Evolutionary conservation across 2,113 vertebrate species (phyloP), one percentile per base, ranked within the genome.

Genomic region (Cyprinodon brontotheroides): DNA sequence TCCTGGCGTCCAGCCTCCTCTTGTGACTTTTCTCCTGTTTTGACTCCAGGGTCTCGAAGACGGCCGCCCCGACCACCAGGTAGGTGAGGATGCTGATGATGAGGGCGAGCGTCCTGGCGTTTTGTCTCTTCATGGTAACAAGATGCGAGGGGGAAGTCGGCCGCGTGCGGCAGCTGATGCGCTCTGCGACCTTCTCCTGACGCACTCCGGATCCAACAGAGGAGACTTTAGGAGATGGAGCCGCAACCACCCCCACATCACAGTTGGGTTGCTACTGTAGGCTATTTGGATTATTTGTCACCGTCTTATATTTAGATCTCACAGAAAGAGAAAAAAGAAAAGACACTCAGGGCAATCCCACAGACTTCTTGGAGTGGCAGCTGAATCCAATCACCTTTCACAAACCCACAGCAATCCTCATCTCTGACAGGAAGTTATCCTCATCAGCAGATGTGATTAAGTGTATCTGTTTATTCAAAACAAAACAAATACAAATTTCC

Each of bases 61-160:
- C 97, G 72, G 97, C 96, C 80, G 97, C 97, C 71, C 97, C 97
- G 81, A 97, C 96, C 93, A 98, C 95, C 93, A 99, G 94, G 94
- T 99, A 99, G 91, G 97, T 96, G 93, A 99, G 96, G 93, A 96
- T 99, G 95, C 96, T 97, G 86, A 96, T 83, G 92, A 99, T 98
- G 86, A 99, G 96, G 48, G 94, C 96, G 89, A 98, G 91, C 75
- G 97, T 99, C 91, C 97, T 85, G 85, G 96, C 96, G 94, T 98
- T 98, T 88, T 99, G 97, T 91, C 96, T 94, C 96, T 98, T 98
- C 97, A 98, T 98, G 92, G 81, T 94, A 11, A 11, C 1, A 12
- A 7, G 17, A 14, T 53, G 61, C n/a, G 14, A 57, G 22, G 66
- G 47, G 38, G 9, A n/a, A 10, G 37, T 17, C 3, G 29, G 38